A percentile compares a stretch with the other conserved stretches of the same genome.
Evolutionary conservation across 2,113 vertebrate genomes (phyloP).

Genomic region (Rhineura floridana): DNA sequence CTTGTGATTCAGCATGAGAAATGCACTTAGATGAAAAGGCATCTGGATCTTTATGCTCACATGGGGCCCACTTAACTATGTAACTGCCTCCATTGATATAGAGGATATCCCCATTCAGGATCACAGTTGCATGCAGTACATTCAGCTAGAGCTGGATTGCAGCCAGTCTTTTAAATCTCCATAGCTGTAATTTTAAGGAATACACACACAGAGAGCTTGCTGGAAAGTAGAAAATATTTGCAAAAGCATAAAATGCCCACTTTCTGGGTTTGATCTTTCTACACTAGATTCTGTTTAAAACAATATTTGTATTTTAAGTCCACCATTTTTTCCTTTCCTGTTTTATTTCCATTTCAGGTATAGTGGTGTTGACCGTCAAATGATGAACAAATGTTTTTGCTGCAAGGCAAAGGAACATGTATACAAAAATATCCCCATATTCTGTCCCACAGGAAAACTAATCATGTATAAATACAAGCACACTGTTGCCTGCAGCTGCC

Average conservation of each 20-base stretch:
- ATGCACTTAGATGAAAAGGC: too few species aligned
- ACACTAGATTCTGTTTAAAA: not conserved
- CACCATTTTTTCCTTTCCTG: not conserved
- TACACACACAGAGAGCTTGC: not conserved
- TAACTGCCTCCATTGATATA: not conserved
- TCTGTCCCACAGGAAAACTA: conserved; percentile 26
- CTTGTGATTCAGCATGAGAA: not conserved
- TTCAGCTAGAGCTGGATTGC: not conserved
- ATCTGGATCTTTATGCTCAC: too few species aligned
- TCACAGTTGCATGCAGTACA: not conserved
- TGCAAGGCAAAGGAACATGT: conserved; percentile 44
- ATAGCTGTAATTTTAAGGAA: not conserved
- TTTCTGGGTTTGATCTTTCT: not conserved
- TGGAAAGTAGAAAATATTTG: not conserved
- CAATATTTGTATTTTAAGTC: not conserved
- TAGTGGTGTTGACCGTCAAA: conserved; percentile 27
- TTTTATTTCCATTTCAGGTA: conserved; percentile 44
- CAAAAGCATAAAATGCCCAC: not conserved
- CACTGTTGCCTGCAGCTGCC: conserved; percentile 43
- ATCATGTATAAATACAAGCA: conserved; percentile 46
- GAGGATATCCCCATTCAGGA: not conserved
- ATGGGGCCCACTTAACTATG: not conserved
- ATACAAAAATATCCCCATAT: conserved; percentile 22
- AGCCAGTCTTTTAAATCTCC: not conserved
- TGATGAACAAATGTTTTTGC: conserved; percentile 51